A percentile compares a stretch with the other conserved stretches of the same genome.
Conservation (phyloP, 2,113 vertebrate genomes). For the Laticauda colubrina region DNA sequence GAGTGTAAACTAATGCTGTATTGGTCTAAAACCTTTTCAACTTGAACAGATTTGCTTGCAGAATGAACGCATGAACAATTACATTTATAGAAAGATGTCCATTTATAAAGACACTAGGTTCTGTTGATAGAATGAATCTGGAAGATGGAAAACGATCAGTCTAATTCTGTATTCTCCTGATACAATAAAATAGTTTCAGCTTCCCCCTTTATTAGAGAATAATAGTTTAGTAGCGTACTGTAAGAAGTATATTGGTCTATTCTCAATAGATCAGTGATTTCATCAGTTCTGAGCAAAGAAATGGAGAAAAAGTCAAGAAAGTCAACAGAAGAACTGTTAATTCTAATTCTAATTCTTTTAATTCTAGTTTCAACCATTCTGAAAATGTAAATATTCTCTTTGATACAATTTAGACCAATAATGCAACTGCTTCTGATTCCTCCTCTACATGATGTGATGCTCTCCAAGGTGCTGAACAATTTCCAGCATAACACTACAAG, state of each 20-base stretch:
- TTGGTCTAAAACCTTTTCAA: background rate
- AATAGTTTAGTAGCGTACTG: background rate
- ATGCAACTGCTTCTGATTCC: background rate
- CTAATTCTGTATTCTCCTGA: background rate
- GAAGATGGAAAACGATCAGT: background rate
- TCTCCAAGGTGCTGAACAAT: conserved; percentile 67
- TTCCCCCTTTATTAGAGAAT: background rate
- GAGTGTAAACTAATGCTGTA: background rate
- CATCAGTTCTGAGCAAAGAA: background rate
- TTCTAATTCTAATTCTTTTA: no score
- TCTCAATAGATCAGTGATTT: background rate
- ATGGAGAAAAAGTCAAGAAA: background rate
- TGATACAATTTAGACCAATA: background rate
- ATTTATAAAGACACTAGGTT: background rate
- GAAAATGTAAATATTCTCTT: background rate
- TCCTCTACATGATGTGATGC: background rate
- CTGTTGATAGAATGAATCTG: background rate
- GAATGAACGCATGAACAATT: background rate
- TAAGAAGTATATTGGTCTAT: no score
- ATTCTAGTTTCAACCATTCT: background rate
- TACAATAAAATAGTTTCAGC: background rate
- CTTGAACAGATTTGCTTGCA: background rate
- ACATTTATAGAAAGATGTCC: background rate
- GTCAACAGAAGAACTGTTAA: background rate
- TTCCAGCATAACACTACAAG: background rate